Evolutionary conservation across 2,797 vertebrate species (phyloP), one percentile per base, ranked within the genome.

Genomic region (Momotus momota): DNA sequence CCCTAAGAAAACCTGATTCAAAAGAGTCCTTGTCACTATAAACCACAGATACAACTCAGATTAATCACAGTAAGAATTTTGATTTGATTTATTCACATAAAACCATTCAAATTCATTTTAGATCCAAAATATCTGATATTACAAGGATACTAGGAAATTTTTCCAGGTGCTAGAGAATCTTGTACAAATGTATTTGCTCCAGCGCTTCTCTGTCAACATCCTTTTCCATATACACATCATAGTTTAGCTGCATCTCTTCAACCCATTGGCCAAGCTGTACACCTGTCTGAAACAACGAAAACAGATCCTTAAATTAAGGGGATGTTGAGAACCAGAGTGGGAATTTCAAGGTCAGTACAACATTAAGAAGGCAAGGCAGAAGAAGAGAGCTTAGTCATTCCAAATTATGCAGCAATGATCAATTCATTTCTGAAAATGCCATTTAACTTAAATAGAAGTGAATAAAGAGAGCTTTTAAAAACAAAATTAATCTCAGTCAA

Each of bases 111-210:
- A 77, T 62, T 74, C 5, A 86, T 62, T 92, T 93, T 61, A 81
- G 64, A 89, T 57, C 31, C 27, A 81, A 84, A 90, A 85, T 79
- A 84, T 22, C 14, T 35, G 52, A 25, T 83, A 83, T 49, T 43
- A 91, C 58, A 96, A 86, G 33, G 49, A 92, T 84, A 96, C 46
- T 60, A 93, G 20, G n/a, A 89, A 65, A 57, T 66, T 54, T 88
- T 84, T 86, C 54, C 86, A 75, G 35, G 60, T 74, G 49, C 87
- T 98, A 99, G 25, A 98, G 85, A 95, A 99, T 98, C 71, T 95
- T 98, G 96, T 99, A 99, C 52, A 99, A 98, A 96, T 99, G 99
- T 95, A 99, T 99, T 97, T 99, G 98, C 96, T 98, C 97, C 12
- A 99, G 98, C 3, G 98, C 97, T 71, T 99, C 98, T 54, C 95